phyloP scores from a whole-genome alignment of 2,113 vertebrate genomes.

The Climacteris rufus region DNA sequence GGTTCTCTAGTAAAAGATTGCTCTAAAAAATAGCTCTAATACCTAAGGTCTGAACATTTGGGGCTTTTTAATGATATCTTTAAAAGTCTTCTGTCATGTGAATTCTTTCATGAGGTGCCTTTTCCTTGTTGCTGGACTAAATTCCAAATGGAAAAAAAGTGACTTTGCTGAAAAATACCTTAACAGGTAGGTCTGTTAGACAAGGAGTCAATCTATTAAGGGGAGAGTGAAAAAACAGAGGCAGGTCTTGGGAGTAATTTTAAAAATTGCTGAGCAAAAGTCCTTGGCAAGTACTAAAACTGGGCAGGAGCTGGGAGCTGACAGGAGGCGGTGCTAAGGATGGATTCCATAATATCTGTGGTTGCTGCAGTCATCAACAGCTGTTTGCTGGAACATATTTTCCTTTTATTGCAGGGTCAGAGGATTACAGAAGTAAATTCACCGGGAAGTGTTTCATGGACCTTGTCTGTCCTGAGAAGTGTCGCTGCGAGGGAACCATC shows the following conservation, averaged over 20 bases:
- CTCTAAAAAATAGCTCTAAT: background rate
- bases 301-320: background rate
- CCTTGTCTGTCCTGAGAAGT: conserved; percentile 91
- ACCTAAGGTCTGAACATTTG: background rate
- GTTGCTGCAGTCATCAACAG: background rate
- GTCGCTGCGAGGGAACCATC: conserved; percentile 92
- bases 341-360: background rate
- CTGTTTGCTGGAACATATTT: conserved; percentile 15
- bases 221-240: background rate
- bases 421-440: conserved; percentile 91
- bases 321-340: background rate
- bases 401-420: conserved; percentile 79
- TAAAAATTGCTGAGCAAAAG: background rate
- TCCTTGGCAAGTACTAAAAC: background rate
- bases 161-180: background rate
- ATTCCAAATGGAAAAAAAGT: background rate
- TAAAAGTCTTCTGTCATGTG: background rate
- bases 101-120: background rate
- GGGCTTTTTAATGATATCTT: background rate
- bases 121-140: background rate
- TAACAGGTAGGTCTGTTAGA: background rate
- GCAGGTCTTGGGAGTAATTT: background rate
- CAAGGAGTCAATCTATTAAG: background rate
- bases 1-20: background rate
- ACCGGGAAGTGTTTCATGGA: conserved; percentile 94